phyloP scores from a whole-genome alignment of 2,888 invertebrate species.

The Leptinotarsa rubiginosa region DNA sequence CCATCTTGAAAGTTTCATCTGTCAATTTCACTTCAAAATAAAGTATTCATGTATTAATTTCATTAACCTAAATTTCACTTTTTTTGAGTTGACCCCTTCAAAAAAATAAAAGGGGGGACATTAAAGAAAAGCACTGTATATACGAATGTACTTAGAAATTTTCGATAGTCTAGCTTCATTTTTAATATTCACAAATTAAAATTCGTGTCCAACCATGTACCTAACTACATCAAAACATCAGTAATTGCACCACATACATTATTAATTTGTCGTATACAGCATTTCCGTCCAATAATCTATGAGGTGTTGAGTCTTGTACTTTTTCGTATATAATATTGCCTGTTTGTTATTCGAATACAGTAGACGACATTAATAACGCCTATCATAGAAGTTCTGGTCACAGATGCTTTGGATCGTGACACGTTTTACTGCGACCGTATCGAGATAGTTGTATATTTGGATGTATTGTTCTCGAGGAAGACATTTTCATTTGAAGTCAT shows the following conservation, averaged over 20 bases:
- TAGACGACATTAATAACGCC: constrained; percentile 39
- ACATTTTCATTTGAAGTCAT: constrained; percentile 5
- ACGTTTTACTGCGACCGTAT: constrained; percentile 25
- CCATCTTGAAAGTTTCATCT: no score
- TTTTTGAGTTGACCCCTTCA: no score
- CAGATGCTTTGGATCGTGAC: constrained; percentile 38
- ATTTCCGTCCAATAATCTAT: background rate
- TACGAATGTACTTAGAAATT: no score
- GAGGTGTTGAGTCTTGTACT: constrained; percentile 18
- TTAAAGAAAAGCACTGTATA: no score
- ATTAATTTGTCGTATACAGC: background rate
- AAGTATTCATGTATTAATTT: no score
- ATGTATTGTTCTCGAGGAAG: constrained; percentile 20
- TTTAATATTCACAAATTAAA: background rate
- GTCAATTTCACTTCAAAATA: no score
- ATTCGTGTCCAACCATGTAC: background rate
- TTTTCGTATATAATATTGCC: constrained; percentile 21
- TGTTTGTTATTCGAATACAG: constrained; percentile 33
- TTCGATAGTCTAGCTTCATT: no score
- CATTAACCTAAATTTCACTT: no score
- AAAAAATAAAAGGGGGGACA: no score
- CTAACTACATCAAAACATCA: background rate
- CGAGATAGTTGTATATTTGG: constrained; percentile 21
- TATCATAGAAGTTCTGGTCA: constrained; percentile 36
- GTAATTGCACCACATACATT: background rate